These are phyloP conservation scores for Australoheros scitulus DNA, from an alignment of 2,113 vertebrate genomes.

Conservation along the genomic window DNA sequence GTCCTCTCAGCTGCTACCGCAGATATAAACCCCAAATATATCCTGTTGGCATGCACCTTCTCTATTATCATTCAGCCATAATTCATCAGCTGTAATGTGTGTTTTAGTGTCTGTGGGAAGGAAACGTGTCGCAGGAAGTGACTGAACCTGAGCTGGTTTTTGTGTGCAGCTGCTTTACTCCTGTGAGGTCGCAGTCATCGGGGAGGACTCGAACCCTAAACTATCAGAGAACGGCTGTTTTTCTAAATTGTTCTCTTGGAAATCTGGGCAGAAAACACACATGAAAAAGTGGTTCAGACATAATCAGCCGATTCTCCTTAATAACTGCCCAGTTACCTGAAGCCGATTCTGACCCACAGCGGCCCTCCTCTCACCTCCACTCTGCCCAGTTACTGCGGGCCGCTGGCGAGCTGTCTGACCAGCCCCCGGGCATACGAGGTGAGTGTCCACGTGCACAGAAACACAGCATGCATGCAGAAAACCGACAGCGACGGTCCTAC, in stretches of 20 bases:
- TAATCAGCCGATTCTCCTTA: conserved; percentile 80
- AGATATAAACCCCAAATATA: conserved; percentile 3
- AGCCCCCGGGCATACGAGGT: conserved; percentile 94
- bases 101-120: background rate
- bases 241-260: too few relatives aligned
- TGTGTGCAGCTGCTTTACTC: background rate
- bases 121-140: background rate
- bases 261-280: too few relatives aligned
- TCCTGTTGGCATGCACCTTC: background rate
- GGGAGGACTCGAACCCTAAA: background rate
- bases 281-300: background rate
- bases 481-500: conserved; percentile 2
- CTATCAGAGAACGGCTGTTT: too few relatives aligned
- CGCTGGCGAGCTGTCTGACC: conserved; percentile 92
- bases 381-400: conserved; percentile 92
- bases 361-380: conserved; percentile 93
- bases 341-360: conserved; percentile 96
- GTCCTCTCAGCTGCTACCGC: background rate
- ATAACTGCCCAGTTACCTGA: conserved; percentile 87
- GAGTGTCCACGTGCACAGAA: conserved; percentile 59
- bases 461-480: background rate
- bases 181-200: background rate
- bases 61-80: background rate
- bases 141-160: background rate
- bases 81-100: conserved; percentile 1